These are phyloP conservation scores for Trissoscelio sp. DNA, from an alignment of 2,888 invertebrate species.

Conservation along the genomic window DNA sequence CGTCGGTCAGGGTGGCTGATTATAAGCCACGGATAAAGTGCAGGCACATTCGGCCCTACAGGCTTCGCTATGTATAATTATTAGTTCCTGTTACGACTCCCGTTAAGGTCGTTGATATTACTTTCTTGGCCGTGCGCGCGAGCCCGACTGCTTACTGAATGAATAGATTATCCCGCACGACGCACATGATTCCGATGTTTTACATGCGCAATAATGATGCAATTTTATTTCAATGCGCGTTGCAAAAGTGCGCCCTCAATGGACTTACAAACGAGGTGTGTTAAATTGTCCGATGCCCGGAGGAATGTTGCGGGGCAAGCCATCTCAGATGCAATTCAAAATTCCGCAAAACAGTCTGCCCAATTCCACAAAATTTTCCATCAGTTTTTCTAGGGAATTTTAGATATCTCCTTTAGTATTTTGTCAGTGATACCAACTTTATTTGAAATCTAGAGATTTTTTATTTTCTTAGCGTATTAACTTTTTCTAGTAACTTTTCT, in stretches of 20 bases:
- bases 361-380: neutral
- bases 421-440: too few relatives aligned
- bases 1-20: too few relatives aligned
- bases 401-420: too few relatives aligned
- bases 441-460: too few relatives aligned
- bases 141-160: slow-evolving; percentile 53
- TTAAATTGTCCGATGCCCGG: slow-evolving; percentile 47
- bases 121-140: slow-evolving; percentile 41
- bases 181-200: slow-evolving; percentile 60
- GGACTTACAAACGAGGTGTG: slow-evolving; percentile 53
- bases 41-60: slow-evolving; percentile 36
- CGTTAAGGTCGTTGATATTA: slow-evolving; percentile 68
- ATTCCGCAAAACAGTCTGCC: too few relatives aligned
- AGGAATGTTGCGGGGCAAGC: slow-evolving; percentile 35
- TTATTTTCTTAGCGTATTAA: too few relatives aligned
- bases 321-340: too few relatives aligned
- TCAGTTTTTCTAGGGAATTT: neutral
- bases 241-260: slow-evolving; percentile 58
- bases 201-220: slow-evolving; percentile 62
- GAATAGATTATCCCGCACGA: slow-evolving; percentile 62
- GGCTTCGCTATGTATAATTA: slow-evolving; percentile 52
- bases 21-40: slow-evolving; percentile 35
- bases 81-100: slow-evolving; percentile 69
- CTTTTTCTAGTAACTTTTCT: too few relatives aligned
- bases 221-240: slow-evolving; percentile 58